Base-by-base conservation (phyloP, 2,113 vertebrate species). In the Xiphophorus couchianus region DNA sequence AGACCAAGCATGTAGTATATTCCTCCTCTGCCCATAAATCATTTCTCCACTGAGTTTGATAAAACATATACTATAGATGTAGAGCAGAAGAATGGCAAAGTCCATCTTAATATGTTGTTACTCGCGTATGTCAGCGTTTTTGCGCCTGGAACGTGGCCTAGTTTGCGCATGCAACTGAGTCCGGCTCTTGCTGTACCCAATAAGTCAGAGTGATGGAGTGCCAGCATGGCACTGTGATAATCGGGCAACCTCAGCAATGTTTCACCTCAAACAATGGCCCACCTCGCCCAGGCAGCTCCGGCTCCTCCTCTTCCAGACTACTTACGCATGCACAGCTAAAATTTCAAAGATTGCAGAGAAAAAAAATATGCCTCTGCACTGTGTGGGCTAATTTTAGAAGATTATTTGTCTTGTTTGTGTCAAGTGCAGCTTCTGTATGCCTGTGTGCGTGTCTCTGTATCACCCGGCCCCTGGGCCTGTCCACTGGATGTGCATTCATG, bases 191-290 rank as follows among this genome's bases (percentile, higher is more conserved):
- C 63, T 84, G 79, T 69, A 30, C 87, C 85, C 84, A 88, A 85
- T 90, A 81, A 91, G 80, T 91, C 89, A 90, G 19, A 71, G 64
- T 83, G 84, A 88, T 80, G 64, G 69, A 87, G 71, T 76, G 72
- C 39, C 73, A 82, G 77, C 33, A 64, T 3, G 22, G 67, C n/a
- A 66, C 81, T 77, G 82, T 71, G 72, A 82, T 79, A 85, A 60
- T 54, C 6, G 44, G 29, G 69, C 81, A 85, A 77, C 58, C 72
- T 84, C 78, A 81, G 86, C 84, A 83, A 73, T 77, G 69, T 80
- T 83, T 71, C 60, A 29, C 74, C 64, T 69, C 72, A 67, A 54
- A 77, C 30, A 30, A 17, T 61, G 29, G 60, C 48, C 62, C 39
- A 17, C 48, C 78, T 51, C 33, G 4, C 3, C 30, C 63, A 58